These are phyloP conservation scores for Salvator merianae DNA, from an alignment of 2,113 vertebrate genomes.

Conservation along the genomic window DNA sequence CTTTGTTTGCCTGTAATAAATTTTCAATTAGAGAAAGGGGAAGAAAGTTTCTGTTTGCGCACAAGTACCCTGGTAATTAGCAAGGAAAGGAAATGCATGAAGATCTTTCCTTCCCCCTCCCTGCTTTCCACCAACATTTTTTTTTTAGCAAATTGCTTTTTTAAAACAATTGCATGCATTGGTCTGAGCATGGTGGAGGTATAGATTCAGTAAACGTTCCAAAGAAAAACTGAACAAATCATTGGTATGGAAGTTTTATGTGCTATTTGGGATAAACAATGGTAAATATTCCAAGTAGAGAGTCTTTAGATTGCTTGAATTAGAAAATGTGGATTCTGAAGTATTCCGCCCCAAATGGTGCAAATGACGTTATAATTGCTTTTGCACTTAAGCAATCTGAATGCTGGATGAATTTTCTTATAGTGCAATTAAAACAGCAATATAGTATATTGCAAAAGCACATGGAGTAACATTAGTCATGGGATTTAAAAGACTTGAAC, in stretches of 20 bases:
- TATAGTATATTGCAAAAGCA: no score
- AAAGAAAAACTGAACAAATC: conserved; percentile 16
- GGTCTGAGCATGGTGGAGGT: conserved; percentile 2
- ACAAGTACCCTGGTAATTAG: conserved; percentile 59
- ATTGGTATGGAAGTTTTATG: conserved; percentile 34
- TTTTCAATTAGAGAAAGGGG: conserved; percentile 62
- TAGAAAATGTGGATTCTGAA: conserved; percentile 19
- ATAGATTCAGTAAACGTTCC: conserved; percentile 46
- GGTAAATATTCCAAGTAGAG: conserved; percentile 36
- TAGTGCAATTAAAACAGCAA: background rate
- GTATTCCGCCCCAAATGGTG: background rate
- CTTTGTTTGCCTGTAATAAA: conserved; percentile 64
- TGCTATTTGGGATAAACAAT: conserved; percentile 29
- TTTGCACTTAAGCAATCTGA: background rate
- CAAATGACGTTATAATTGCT: background rate
- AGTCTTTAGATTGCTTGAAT: conserved; percentile 18
- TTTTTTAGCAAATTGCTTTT: conserved; percentile 55
- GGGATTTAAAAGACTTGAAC: no score
- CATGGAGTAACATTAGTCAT: no score
- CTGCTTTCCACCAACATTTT: background rate
- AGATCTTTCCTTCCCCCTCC: background rate
- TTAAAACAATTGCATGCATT: conserved; percentile 27
- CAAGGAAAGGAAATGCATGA: conserved; percentile 43
- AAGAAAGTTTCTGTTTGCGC: conserved; percentile 58
- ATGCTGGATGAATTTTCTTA: background rate